Conservation (phyloP, 2,888 invertebrate species). For the Proisotoma minuta region DNA sequence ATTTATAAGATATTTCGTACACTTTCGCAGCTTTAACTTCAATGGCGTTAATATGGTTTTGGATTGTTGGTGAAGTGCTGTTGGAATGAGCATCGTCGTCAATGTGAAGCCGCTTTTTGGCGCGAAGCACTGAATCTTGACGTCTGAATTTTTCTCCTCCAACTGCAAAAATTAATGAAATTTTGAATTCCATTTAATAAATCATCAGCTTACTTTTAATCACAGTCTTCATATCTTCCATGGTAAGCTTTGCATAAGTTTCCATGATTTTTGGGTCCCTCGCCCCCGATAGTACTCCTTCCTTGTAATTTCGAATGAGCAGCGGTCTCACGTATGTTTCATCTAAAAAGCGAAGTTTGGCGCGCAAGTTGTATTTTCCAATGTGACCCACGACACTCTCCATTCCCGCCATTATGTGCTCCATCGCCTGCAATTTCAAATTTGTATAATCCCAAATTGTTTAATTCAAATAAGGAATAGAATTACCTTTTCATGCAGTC, state of each 20-base stretch:
- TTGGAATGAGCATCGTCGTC: too few species aligned
- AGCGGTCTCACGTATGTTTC: not conserved
- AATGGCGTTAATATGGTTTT: too few species aligned
- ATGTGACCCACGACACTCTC: not conserved
- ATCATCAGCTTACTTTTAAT: too few species aligned
- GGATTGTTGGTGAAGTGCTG: too few species aligned
- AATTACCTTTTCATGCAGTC: constrained; percentile 50
- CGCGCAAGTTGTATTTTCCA: not conserved
- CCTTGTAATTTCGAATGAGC: not conserved
- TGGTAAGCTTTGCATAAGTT: not conserved
- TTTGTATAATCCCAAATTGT: not conserved
- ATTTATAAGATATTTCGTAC: too few species aligned
- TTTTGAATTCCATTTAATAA: too few species aligned
- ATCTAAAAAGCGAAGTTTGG: not conserved
- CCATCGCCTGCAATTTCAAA: not conserved
- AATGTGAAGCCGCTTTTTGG: not conserved
- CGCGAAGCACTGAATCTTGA: not conserved
- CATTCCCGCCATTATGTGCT: not conserved
- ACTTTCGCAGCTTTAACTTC: too few species aligned
- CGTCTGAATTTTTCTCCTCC: not conserved
- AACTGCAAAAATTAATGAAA: too few species aligned
- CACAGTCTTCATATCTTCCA: not conserved
- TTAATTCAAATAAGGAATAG: not conserved
- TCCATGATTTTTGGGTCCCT: not conserved
- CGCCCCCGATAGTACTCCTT: not conserved